Percentiles rank a stretch among this genome's conserved stretches.
Evolutionary conservation across 2,113 vertebrate species (phyloP).

Genomic region (Sciurus niger): DNA sequence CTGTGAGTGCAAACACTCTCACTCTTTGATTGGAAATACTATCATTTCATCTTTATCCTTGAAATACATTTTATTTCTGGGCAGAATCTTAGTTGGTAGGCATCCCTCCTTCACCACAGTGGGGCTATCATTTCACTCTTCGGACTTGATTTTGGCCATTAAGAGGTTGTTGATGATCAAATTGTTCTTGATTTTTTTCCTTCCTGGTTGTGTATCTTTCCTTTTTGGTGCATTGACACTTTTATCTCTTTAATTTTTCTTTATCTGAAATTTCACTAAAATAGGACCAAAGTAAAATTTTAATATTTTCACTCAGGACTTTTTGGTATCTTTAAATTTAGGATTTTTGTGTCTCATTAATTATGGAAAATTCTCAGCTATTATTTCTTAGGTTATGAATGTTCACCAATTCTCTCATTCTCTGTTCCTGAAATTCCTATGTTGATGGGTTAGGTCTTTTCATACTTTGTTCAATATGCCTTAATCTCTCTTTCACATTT

Average conservation of each 20-base stretch:
- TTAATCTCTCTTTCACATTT: background rate
- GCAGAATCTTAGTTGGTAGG: background rate
- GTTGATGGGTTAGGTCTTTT: background rate
- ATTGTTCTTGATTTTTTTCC: background rate
- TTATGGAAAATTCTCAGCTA: background rate
- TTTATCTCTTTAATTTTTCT: background rate
- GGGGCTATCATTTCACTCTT: background rate
- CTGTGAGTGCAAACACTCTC: background rate
- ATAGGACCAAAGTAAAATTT: background rate
- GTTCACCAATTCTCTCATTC: background rate
- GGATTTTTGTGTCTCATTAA: background rate
- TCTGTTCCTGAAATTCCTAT: background rate
- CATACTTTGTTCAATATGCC: background rate
- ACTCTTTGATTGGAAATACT: background rate
- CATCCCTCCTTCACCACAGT: background rate
- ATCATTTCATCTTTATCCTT: background rate
- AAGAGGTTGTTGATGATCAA: background rate
- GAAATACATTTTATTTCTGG: background rate
- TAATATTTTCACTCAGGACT: background rate
- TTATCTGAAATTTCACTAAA: background rate
- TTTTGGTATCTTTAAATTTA: background rate
- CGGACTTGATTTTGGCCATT: background rate
- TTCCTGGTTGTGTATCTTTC: background rate
- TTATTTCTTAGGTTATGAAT: background rate
- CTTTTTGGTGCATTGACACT: background rate